phyloP scores from a whole-genome alignment of 2,888 invertebrate species.

The Leptinotarsa juncta region DNA sequence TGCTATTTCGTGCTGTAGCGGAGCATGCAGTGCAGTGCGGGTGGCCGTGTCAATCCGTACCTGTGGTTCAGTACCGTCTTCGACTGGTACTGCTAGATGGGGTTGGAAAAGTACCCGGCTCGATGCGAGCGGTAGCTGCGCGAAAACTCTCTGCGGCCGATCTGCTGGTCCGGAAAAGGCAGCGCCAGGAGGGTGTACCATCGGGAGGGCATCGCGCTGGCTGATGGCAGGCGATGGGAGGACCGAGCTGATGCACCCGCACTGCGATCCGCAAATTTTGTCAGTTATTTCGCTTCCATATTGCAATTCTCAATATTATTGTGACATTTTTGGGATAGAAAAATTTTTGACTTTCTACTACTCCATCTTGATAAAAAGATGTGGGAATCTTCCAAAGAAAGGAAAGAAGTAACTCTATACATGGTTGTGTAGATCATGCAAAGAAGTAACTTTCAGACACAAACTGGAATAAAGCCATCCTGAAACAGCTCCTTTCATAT shows the following conservation, averaged over 20 bases:
- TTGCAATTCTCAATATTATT: background rate
- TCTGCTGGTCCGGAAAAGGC: slow-evolving; percentile 93
- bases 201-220: slow-evolving; percentile 78
- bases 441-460: too few species aligned
- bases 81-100: slow-evolving; percentile 70
- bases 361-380: too few species aligned
- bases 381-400: too few species aligned
- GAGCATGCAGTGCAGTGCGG: slow-evolving; percentile 56
- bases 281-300: background rate
- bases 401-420: too few species aligned
- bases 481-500: too few species aligned
- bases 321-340: background rate
- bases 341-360: too few species aligned
- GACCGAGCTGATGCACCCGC: slow-evolving; percentile 66
- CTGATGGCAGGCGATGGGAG: slow-evolving; percentile 66
- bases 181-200: slow-evolving; percentile 92
- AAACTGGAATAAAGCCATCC: too few species aligned
- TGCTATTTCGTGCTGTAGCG: slow-evolving; percentile 32
- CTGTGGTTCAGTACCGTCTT: slow-evolving; percentile 37
- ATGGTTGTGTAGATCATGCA: too few species aligned
- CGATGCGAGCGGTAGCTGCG: slow-evolving; percentile 79
- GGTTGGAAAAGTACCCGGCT: slow-evolving; percentile 92
- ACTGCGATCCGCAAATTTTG: slow-evolving; percentile 51
- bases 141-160: slow-evolving; percentile 86
- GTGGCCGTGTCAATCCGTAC: slow-evolving; percentile 45